phyloP scores from a whole-genome alignment of 2,888 invertebrate species.

The Andrena bucephala region DNA sequence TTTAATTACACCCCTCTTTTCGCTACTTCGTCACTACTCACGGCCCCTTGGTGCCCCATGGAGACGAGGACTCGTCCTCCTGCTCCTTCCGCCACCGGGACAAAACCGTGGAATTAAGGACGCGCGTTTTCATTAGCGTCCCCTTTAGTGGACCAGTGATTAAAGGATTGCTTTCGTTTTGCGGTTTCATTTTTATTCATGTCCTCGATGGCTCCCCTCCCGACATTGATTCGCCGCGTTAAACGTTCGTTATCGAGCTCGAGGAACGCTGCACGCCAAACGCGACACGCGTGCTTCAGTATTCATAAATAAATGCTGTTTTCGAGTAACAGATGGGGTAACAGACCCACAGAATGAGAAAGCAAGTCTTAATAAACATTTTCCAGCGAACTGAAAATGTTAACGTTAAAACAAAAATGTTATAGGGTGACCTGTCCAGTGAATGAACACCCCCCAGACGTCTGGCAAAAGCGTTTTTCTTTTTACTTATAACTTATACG shows the following conservation, averaged over 20 bases:
- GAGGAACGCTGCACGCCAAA: conserved; percentile 21
- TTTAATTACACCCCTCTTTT: conserved; percentile 68
- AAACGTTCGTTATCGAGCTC: conserved; percentile 57
- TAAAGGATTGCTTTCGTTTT: conserved; percentile 63
- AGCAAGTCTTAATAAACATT: too few species aligned
- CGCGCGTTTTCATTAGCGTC: conserved; percentile 67
- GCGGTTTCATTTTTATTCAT: conserved; percentile 70
- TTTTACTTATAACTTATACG: too few species aligned
- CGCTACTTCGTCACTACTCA: conserved; percentile 36
- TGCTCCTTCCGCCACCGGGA: conserved; percentile 29
- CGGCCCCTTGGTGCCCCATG: conserved; percentile 19
- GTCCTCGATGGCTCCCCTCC: conserved; percentile 2
- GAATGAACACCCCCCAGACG: too few species aligned
- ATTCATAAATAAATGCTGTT: too few species aligned
- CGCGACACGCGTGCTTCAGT: conserved; percentile 10
- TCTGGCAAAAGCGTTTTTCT: too few species aligned
- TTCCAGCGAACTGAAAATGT: too few species aligned
- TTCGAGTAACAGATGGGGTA: too few species aligned
- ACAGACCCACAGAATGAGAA: too few species aligned
- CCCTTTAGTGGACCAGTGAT: conserved; percentile 50
- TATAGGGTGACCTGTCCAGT: too few species aligned
- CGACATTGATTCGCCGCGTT: conserved; percentile 32
- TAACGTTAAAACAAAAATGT: too few species aligned
- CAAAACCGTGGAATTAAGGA: conserved; percentile 68
- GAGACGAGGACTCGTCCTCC: conserved; percentile 47